Conservation (phyloP, 2,797 vertebrate species). For the Peromyscus aztecus region DNA sequence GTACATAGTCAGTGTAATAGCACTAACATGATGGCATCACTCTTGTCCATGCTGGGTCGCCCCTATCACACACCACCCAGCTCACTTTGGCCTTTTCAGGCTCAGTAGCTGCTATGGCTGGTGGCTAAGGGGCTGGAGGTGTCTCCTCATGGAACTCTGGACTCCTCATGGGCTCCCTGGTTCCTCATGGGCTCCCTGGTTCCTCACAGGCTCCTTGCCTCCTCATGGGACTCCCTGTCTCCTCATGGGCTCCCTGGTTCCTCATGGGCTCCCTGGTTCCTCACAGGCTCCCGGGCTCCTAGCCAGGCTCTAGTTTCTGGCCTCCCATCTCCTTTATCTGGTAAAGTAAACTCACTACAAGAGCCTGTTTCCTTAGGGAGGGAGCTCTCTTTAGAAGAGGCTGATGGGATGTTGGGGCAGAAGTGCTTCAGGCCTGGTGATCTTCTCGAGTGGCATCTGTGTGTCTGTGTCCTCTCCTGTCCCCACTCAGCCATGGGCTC, state of each 20-base stretch:
- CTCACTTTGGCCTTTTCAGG: neutral
- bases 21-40: too few relatives aligned
- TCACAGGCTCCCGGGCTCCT: neutral
- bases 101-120: neutral
- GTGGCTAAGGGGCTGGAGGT: rapidly evolving
- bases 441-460: neutral
- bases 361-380: neutral
- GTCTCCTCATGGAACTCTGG: neutral
- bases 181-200: too few relatives aligned
- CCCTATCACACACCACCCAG: too few relatives aligned
- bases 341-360: neutral
- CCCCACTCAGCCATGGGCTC: neutral
- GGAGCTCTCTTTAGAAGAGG: neutral
- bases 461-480: neutral
- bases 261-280: too few relatives aligned
- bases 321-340: neutral
- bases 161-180: too few relatives aligned
- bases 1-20: neutral
- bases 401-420: rapidly evolving
- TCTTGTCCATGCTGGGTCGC: neutral
- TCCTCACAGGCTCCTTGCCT: neutral
- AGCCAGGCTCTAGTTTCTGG: neutral
- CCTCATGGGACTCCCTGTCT: too few relatives aligned
- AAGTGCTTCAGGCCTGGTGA: neutral
- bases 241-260: too few relatives aligned